A percentile compares a stretch with the other conserved stretches of the same genome.
Conservation (phyloP, 1,140 invertebrate species). For the Danaus melanippus region DNA sequence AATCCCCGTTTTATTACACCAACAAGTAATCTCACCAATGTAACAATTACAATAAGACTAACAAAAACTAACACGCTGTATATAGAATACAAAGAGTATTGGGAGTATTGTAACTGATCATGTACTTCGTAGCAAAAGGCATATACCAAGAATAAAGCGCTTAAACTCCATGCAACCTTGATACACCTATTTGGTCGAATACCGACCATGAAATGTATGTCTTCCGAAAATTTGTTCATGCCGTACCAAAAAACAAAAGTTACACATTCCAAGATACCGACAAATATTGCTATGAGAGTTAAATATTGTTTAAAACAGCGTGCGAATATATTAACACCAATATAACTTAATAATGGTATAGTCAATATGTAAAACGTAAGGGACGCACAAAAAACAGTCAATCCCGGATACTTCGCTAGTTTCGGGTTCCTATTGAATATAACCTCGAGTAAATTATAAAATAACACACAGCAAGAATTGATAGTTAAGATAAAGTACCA, state of each 20-base stretch:
- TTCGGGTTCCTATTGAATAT: conserved; percentile 20
- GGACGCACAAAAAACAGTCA: conserved; percentile 26
- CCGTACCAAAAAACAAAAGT: conserved; percentile 53
- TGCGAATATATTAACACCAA: conserved; percentile 24
- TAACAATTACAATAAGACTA: conserved; percentile 15
- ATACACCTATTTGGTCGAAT: conserved; percentile 42
- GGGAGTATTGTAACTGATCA: conserved; percentile 12
- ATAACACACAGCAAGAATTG: conserved; percentile 27
- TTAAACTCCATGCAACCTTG: conserved; percentile 36
- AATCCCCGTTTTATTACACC: conserved; percentile 27
- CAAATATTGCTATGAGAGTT: conserved; percentile 30
- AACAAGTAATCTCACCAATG: conserved; percentile 27
- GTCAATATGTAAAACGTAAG: conserved; percentile 36
- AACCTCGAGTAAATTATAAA: conserved; percentile 37
- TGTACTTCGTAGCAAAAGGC: conserved; percentile 29
- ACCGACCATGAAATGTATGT: conserved; percentile 61
- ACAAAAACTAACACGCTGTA: conserved; percentile 9
- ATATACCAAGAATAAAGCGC: conserved; percentile 30
- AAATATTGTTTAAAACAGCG: conserved; percentile 25
- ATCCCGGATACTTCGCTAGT: conserved; percentile 39
- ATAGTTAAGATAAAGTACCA: conserved; percentile 30
- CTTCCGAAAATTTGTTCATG: conserved; percentile 45
- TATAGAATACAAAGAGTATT: conserved; percentile 3
- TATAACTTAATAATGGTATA: conserved; percentile 36
- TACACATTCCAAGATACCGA: conserved; percentile 33